These are phyloP conservation scores for Spodoptera picta DNA, from an alignment of 2,888 invertebrate species.

Conservation along the genomic window DNA sequence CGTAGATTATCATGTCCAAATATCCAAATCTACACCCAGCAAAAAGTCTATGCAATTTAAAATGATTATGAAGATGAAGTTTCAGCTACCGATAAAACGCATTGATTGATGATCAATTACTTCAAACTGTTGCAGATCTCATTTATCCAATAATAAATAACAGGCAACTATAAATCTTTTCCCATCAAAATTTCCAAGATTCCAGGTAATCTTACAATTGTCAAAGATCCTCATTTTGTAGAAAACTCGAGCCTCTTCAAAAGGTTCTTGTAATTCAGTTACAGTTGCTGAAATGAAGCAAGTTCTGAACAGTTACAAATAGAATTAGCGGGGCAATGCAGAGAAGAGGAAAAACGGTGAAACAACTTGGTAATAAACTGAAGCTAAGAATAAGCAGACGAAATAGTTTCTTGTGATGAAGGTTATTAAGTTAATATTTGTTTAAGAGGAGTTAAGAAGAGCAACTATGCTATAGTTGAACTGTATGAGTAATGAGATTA, in stretches of 20 bases:
- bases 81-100: too few species aligned
- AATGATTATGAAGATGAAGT: too few species aligned
- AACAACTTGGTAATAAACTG: slow-evolving; percentile 18
- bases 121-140: too few species aligned
- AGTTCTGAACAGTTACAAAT: slow-evolving; percentile 32
- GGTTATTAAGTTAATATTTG: neutral
- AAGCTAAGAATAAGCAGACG: neutral
- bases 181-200: neutral
- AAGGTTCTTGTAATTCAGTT: slow-evolving; percentile 39
- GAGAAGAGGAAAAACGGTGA: slow-evolving; percentile 6
- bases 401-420: neutral
- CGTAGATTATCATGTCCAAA: too few species aligned
- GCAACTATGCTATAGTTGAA: too few species aligned
- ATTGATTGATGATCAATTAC: too few species aligned
- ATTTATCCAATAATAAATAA: too few species aligned
- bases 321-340: slow-evolving; percentile 36
- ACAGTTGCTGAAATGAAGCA: slow-evolving; percentile 28
- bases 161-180: too few species aligned
- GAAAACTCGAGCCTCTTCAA: slow-evolving; percentile 18
- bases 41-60: too few species aligned
- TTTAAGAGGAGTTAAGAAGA: too few species aligned
- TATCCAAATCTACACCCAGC: too few species aligned
- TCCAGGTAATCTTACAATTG: slow-evolving; percentile 15
- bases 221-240: slow-evolving; percentile 12
- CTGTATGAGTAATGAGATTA: too few species aligned